A percentile compares a stretch with the other conserved stretches of the same genome.
These are phyloP conservation scores for Drosophila serrata DNA, from an alignment of 1,140 invertebrate species.

Conservation along the genomic window DNA sequence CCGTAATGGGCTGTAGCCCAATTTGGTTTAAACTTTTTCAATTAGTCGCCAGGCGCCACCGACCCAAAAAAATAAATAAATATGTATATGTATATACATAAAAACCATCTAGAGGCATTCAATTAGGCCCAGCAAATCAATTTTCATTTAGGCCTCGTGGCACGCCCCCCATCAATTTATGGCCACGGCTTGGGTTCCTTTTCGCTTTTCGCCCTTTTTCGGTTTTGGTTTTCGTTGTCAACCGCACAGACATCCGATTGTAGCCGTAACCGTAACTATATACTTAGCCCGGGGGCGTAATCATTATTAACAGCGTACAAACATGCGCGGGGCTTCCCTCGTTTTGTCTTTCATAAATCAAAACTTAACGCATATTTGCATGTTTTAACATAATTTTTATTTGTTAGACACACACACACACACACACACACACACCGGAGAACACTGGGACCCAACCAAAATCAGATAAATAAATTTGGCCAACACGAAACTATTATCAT, in stretches of 20 bases:
- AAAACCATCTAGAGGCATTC: conserved; percentile 63
- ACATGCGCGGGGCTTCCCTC: conserved; percentile 42
- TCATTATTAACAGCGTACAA: conserved; percentile 78
- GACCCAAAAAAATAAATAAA: conserved; percentile 33
- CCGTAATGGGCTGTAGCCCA: conserved; percentile 70
- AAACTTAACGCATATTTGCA: conserved; percentile 85
- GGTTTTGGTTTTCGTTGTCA: conserved; percentile 41
- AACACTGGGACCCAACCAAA: conserved; percentile 40
- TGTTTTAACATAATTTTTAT: conserved; percentile 85
- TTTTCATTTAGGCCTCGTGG: conserved; percentile 63
- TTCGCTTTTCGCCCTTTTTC: background rate
- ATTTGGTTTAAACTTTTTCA: conserved; percentile 80
- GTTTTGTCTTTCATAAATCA: conserved; percentile 80
- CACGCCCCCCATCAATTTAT: conserved; percentile 29
- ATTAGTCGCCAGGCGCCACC: conserved; percentile 51
- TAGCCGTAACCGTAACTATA: conserved; percentile 63
- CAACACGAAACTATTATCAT: conserved; percentile 85
- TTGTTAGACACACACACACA: conserved; percentile 67
- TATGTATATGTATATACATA: conserved; percentile 1
- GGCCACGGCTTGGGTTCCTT: conserved; percentile 9
- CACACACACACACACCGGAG: conserved; percentile 6
- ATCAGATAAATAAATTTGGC: conserved; percentile 84
- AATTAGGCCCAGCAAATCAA: conserved; percentile 74
- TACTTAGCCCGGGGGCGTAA: conserved; percentile 54
- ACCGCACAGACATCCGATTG: conserved; percentile 56